Percentiles rank a stretch among this genome's conserved stretches.
These are phyloP conservation scores for Myzus persicae DNA, from an alignment of 1,140 invertebrate genomes.

Conservation along the genomic window DNA sequence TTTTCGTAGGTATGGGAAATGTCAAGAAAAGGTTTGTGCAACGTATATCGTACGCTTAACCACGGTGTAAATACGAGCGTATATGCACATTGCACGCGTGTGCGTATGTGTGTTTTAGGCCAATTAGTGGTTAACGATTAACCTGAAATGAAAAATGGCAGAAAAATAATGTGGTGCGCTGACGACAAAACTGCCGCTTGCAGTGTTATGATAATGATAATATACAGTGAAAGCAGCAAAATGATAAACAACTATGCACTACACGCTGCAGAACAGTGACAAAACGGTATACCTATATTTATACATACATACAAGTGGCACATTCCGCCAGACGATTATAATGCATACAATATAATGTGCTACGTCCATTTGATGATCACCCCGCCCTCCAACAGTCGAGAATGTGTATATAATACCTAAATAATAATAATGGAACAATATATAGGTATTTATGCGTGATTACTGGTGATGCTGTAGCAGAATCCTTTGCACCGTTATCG, in stretches of 20 bases:
- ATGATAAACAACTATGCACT: neutral
- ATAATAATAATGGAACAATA: neutral
- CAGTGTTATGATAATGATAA: conserved; percentile 8
- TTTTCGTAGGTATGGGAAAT: neutral
- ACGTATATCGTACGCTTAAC: neutral
- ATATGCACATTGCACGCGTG: neutral
- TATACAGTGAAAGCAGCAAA: neutral
- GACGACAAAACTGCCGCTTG: neutral
- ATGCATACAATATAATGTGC: neutral
- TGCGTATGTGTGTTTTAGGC: neutral
- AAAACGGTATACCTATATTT: neutral
- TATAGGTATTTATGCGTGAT: neutral
- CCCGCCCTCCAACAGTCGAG: neutral
- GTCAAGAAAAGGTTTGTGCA: neutral
- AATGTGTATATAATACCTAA: neutral
- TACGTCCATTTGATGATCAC: neutral
- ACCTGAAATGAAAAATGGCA: conserved; percentile 22
- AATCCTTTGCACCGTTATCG: neutral
- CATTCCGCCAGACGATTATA: neutral
- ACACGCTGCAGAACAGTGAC: neutral
- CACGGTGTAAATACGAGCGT: neutral
- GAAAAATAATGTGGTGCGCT: neutral
- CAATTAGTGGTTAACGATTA: conserved; percentile 20
- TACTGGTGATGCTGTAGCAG: neutral
- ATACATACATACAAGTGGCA: neutral